Base-by-base conservation (phyloP, 2,888 invertebrate species). In the Amblyteles armatorius region DNA sequence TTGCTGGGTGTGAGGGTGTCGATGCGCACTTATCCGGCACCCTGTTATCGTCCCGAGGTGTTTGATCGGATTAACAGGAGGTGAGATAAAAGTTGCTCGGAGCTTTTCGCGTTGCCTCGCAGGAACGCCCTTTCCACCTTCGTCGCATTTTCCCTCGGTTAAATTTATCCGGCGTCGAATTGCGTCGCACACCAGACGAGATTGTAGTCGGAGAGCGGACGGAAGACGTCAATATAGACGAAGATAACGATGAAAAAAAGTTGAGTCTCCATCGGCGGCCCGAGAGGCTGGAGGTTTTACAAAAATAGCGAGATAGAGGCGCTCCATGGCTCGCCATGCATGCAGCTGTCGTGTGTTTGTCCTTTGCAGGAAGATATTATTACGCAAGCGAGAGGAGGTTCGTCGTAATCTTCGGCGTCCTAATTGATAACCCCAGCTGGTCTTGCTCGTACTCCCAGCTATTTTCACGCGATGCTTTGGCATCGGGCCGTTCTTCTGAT, bases 371-470 rank as follows among this genome's bases (percentile, higher is more conserved):
- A 22, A 57, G 57, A 57, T 26, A 26, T 80, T 83, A 80, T 80
- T 80, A 80, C 79, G 83, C 67, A 72, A 83, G 26, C 33, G 9
- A 40, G 76, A 57, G 55, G 44, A 71, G 72, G 22, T 48, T 48
- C 50, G 16, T 22, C 50, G 74, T 80, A 77, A 80, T 77, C 83
- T 83, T 71, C 72, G 55, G 65, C 71, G 69, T 65, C 76, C 71
- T 36, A 44, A 79, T 80, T 79, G 83, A 83, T 83, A 83, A 79
- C 76, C 74, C 69, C 71, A 26, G 57, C 57, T 22, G 13, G 26
- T 13, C 57, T 26, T 4, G 2, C 57, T 52, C 26, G 57, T 22
- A 3, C 26, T 26, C 57, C 26, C 3, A 57, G 57, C 57, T 26
- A 26, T 57, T 57, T 57, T 26, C 57, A 55, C 22, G 55, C 22